A percentile compares a stretch with the other conserved stretches of the same genome.
Evolutionary conservation across 2,797 vertebrate species (phyloP).

Genomic region (Prunella strophiata): DNA sequence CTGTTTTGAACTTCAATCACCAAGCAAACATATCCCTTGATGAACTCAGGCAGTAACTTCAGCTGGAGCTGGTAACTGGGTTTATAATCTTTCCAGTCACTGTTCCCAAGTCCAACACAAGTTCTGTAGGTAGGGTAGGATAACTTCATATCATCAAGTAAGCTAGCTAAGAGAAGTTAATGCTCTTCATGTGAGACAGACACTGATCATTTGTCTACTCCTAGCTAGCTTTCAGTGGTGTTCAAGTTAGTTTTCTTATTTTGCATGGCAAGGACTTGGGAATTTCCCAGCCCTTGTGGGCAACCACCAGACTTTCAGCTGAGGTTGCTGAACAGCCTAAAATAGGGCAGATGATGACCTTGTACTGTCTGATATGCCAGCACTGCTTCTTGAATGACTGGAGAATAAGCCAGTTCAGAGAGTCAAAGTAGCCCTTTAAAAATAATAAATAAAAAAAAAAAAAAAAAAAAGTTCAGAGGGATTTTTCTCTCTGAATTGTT

Average conservation of each 20-base stretch:
- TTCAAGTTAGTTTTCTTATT: not conserved
- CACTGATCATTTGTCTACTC: not conserved
- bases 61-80: not conserved
- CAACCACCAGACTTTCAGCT: not conserved
- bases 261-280: not conserved
- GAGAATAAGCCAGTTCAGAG: not conserved
- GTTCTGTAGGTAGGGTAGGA: not conserved
- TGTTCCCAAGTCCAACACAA: not conserved
- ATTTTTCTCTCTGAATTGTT: not conserved
- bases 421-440: not conserved
- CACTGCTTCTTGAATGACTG: not conserved
- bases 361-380: not conserved
- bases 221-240: not conserved
- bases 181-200: not conserved
- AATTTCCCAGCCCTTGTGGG: not conserved
- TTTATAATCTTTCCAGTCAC: not conserved
- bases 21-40: not conserved
- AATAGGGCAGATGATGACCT: not conserved
- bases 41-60: not conserved
- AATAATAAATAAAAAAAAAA: rapidly evolving
- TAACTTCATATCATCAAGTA: not conserved
- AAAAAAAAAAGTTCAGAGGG: rapidly evolving
- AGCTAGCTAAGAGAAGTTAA: not conserved
- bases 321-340: not conserved
- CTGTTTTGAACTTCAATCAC: not conserved